Conservation (phyloP, 2,113 vertebrate species). For the Montifringilla adamsi region DNA sequence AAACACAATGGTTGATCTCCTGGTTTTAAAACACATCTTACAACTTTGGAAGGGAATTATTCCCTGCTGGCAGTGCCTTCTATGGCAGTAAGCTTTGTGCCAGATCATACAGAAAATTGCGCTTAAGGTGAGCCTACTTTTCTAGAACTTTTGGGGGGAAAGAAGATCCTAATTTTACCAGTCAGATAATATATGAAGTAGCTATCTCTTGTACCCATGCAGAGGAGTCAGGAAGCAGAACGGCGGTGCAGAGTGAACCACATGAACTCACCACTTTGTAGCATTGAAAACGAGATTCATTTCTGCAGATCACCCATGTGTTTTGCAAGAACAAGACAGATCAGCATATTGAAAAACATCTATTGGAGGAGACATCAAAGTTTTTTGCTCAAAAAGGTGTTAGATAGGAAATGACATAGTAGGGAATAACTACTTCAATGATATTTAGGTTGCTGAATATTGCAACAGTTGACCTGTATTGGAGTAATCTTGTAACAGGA, state of each 20-base stretch:
- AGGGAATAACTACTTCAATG: background rate
- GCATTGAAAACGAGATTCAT: background rate
- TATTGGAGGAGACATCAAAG: background rate
- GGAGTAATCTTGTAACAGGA: background rate
- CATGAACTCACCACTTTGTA: background rate
- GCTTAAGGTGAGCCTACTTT: background rate
- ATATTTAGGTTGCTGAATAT: slow-evolving; percentile 19
- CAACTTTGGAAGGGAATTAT: background rate
- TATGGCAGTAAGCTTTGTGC: background rate
- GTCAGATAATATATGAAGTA: background rate
- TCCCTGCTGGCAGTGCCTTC: background rate
- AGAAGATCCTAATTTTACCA: background rate
- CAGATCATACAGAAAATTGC: background rate
- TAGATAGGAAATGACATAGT: background rate
- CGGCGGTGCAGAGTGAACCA: background rate
- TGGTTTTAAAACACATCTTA: background rate
- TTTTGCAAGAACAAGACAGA: background rate
- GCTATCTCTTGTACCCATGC: background rate
- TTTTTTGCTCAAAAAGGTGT: background rate
- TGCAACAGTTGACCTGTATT: background rate
- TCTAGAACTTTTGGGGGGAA: background rate
- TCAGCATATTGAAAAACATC: background rate
- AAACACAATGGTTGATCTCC: background rate
- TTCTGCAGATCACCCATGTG: background rate
- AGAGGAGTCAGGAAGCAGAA: background rate